Evolutionary conservation across 64 coral and sea anemone species (phyloP).

Genomic region (Dendronephthya gigantea): DNA sequence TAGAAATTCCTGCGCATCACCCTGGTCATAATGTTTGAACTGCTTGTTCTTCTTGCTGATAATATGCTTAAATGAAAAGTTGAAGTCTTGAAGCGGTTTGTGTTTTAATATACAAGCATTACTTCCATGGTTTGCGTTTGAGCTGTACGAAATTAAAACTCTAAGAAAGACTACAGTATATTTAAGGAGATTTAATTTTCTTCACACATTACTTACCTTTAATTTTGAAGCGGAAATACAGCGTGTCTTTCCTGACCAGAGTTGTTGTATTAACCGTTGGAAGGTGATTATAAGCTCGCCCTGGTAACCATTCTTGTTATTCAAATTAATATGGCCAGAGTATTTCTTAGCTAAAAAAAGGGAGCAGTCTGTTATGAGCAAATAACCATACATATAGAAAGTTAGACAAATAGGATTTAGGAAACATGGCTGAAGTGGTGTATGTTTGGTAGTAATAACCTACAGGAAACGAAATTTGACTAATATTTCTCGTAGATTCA

Average conservation of each 20-base stretch:
- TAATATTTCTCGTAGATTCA: too few species aligned
- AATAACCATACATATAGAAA: neutral
- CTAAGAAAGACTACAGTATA: neutral
- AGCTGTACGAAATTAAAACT: neutral
- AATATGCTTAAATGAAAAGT: neutral
- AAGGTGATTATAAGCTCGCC: neutral
- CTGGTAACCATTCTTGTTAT: neutral
- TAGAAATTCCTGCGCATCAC: conserved; percentile 2
- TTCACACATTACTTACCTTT: neutral
- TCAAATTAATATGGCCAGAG: neutral
- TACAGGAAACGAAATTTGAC: too few species aligned
- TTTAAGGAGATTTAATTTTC: too few species aligned
- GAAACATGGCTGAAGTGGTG: too few species aligned
- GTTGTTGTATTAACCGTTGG: neutral
- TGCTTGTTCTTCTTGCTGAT: neutral
- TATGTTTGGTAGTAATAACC: neutral
- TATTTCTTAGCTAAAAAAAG: conserved; percentile 1
- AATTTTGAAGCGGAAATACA: neutral
- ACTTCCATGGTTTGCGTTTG: neutral
- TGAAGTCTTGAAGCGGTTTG: too few species aligned
- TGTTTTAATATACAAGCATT: neutral
- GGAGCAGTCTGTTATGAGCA: neutral
- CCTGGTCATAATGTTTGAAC: neutral
- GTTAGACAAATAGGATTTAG: neutral
- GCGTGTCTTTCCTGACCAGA: conserved; percentile 6